Base-by-base conservation (phyloP, 2,888 invertebrate genomes). In the Eurois occulta region DNA sequence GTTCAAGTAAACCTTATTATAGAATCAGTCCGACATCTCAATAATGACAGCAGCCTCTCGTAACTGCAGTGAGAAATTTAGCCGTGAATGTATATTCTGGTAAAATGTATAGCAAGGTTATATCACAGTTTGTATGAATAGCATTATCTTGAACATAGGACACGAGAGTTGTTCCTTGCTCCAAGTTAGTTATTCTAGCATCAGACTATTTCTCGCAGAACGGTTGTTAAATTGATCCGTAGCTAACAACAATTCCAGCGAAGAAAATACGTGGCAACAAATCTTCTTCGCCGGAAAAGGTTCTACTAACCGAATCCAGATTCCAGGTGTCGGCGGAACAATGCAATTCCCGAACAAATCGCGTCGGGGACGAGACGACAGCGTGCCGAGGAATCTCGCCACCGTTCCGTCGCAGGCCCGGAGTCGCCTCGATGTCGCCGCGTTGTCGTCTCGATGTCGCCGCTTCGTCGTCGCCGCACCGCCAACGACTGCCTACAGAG, bases 341-440 rank as follows among this genome's bases (percentile, higher is more conserved):
- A 95, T 95, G 94, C 95, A 95, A 96, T 95, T 94, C 93, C 87
- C 87, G 92, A 94, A 95, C 94, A 95, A 96, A 95, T 95, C 92
- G 95, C 91, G 90, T 91, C 91, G 88, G 89, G 90, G 87, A 83
- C 85, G 86, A 83, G 79, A 72, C 71, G 85, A 83, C 72, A 78
- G 76, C 78, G 74, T 78, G 78, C 60, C 75, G 73, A 72, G 66
- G 64, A 66, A 73, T 66, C 68, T 68, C 71, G 74, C 62, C n/a
- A 1, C 21, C 41, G 68, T 62, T 43, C 32, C 83, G 65, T 28
- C 43, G 75, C 52, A 81, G 62, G 16, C 32, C 32, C 75, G 60
- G 21, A 72, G 24, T 48, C 84, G 80, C 55, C 74, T 58, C 80
- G 71, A 58, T 77, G 28, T 72, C 77, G 76, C 55, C 64, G 5